Evolutionary conservation across 2,888 invertebrate genomes (phyloP), one percentile per base, ranked within the genome.

Genomic region (Folsomia manolachei): DNA sequence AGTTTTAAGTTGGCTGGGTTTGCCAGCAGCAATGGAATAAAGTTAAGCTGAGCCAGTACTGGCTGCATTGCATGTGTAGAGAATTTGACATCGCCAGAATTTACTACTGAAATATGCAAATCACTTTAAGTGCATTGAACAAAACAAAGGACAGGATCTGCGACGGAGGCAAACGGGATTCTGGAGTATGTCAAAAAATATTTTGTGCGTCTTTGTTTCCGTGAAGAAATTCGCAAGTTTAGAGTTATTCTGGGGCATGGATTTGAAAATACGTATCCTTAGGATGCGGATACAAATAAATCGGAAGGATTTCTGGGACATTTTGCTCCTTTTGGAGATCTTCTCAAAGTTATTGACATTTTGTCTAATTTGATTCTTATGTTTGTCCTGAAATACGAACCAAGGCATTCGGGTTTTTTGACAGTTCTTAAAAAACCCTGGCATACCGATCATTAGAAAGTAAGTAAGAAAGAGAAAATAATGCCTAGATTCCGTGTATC

Each of bases 41-140:
- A 51, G 9, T 9, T n/a, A n/a, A n/a, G n/a, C n/a, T n/a, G n/a
- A n/a, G n/a, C n/a, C n/a, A n/a, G 14, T 39, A 14, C 39, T 39
- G 4, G 39, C 4, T 39, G 39, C 14, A 39, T 39, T 14, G 4
- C 39, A n/a, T 39, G 39, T 39, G 39, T 39, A 14, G 56, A 56
- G 56, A 21, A 56, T 56, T 18, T 56, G 56, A 56, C 56, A 19
- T 56, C 56, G 7, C 21, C 19, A 21, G 21, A 56, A 56, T 56
- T 56, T 56, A 56, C 56, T 56, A 56, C 56, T 56, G 56, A 56
- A 56, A 56, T 56, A 56, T 56, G 56, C 56, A 56, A 56, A 56
- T 56, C 56, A 56, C 56, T 21, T 56, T 56, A 56, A 56, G 56
- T 56, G 56, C 56, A 56, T 56, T 56, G 56, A 56, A 56, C 56